Conservation (phyloP, 2,888 invertebrate species). For the Mythimna vitellina region DNA sequence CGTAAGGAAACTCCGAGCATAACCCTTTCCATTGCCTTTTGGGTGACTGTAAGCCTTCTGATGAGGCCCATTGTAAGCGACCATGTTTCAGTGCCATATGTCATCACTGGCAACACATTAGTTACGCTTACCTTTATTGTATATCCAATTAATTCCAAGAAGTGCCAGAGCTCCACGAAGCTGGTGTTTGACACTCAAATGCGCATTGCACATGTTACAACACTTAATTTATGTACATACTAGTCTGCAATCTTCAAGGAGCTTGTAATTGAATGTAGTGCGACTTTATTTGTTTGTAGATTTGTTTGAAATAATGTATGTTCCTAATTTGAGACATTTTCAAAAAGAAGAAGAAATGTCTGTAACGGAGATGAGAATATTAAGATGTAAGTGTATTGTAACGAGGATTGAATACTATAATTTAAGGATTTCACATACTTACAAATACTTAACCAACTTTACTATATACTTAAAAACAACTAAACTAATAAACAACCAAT, state of each 20-base stretch:
- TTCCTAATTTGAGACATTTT: not conserved
- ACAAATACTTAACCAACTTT: no score
- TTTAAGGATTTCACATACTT: no score
- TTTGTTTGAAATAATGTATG: not conserved
- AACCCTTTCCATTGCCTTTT: no score
- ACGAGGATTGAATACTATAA: no score
- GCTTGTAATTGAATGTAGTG: slow-evolving; percentile 28
- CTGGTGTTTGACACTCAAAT: slow-evolving; percentile 1
- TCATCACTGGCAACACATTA: no score
- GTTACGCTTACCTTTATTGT: not conserved
- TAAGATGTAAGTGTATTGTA: not conserved
- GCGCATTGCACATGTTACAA: slow-evolving; percentile 18
- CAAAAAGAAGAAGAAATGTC: not conserved
- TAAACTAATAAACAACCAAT: no score
- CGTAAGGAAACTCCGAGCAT: no score
- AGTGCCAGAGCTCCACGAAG: slow-evolving; percentile 3
- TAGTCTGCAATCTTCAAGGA: slow-evolving; percentile 22
- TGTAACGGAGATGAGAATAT: not conserved
- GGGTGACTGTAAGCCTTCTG: no score
- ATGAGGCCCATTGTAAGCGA: no score
- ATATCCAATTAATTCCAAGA: not conserved
- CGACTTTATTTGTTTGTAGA: not conserved
- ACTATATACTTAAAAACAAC: no score
- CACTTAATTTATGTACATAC: slow-evolving; percentile 37
- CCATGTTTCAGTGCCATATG: no score